These are phyloP conservation scores for Hemitrygon akajei DNA, from an alignment of 2,797 vertebrate species.

Conservation along the genomic window DNA sequence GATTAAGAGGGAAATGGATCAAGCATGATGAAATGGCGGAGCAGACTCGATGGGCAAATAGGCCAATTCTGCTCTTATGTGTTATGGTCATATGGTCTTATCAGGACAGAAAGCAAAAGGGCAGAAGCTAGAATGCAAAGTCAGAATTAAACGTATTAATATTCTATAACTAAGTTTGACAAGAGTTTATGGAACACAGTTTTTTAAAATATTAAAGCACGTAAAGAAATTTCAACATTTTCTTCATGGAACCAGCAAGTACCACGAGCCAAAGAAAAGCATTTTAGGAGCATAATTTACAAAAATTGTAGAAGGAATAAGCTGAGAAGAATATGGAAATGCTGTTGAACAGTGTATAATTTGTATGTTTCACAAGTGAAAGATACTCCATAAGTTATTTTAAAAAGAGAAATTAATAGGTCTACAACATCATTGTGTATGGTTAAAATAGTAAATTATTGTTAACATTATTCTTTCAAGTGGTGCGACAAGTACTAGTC, in stretches of 20 bases:
- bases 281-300: background rate
- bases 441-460: background rate
- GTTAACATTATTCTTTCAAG: background rate
- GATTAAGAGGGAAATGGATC: too few species aligned
- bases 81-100: too few species aligned
- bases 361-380: background rate
- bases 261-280: background rate
- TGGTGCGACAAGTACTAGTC: background rate
- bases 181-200: background rate
- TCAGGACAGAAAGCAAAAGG: too few species aligned
- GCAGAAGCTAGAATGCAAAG: too few species aligned
- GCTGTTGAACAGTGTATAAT: background rate
- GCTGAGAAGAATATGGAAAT: background rate
- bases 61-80: too few species aligned
- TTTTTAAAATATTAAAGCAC: background rate
- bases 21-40: too few species aligned
- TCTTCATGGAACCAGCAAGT: background rate
- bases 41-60: too few species aligned
- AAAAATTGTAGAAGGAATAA: background rate
- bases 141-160: background rate
- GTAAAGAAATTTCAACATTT: background rate
- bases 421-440: background rate
- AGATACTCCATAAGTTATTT: background rate
- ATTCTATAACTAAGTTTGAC: background rate
- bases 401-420: background rate